Evolutionary conservation across 2,888 invertebrate species (phyloP).

Genomic region (Watsonalla cultraria): DNA sequence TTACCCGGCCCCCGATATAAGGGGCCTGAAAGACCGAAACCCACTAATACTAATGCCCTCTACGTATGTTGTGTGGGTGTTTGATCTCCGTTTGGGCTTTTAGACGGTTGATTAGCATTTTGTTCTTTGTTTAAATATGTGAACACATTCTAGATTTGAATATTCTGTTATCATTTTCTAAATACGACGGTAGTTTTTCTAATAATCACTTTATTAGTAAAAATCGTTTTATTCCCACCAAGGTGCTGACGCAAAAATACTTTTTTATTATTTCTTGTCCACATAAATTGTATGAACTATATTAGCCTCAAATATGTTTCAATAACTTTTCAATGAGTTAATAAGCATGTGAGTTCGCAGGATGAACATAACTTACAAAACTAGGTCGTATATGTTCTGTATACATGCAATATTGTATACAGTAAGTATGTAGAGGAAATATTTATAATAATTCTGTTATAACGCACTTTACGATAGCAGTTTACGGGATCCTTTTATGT

Average conservation of each 20-base stretch:
- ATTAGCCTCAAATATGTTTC: too few relatives aligned
- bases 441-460: constrained; percentile 67
- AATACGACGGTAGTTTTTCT: too few relatives aligned
- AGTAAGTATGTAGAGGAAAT: constrained; percentile 39
- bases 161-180: not conserved
- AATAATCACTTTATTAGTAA: too few relatives aligned
- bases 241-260: too few relatives aligned
- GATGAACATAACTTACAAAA: not conserved
- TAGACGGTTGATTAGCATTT: constrained; percentile 31
- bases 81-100: constrained; percentile 36
- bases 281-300: too few relatives aligned
- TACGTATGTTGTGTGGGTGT: constrained; percentile 42
- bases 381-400: not conserved
- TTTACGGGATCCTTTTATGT: constrained; percentile 66
- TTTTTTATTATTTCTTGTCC: too few relatives aligned
- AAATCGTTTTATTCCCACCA: too few relatives aligned
- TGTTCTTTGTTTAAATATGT: constrained; percentile 11
- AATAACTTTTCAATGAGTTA: too few relatives aligned
- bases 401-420: constrained; percentile 1
- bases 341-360: too few relatives aligned
- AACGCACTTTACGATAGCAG: constrained; percentile 58
- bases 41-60: constrained; percentile 76
- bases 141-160: not conserved
- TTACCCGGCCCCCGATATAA: constrained; percentile 75
- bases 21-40: constrained; percentile 76